phyloP scores from a whole-genome alignment of 2,797 vertebrate genomes.

The Enteromius fasciolatus region DNA sequence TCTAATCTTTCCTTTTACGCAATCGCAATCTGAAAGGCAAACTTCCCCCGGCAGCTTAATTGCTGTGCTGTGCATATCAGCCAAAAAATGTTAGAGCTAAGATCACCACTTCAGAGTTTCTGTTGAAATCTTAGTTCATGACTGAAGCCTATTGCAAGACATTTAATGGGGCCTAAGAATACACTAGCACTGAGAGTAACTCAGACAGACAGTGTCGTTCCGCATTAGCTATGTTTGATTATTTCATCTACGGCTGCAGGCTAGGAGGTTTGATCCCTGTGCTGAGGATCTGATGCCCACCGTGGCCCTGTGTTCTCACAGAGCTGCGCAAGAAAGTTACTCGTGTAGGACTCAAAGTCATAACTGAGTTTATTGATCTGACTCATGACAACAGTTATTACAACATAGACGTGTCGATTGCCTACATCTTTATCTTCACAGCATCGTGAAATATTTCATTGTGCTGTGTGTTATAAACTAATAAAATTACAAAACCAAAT shows the following conservation, averaged over 20 bases:
- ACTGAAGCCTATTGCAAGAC: background rate
- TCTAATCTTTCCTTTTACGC: conserved; percentile 39
- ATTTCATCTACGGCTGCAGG: conserved; percentile 21
- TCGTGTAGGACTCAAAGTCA: background rate
- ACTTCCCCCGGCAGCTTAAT: conserved; percentile 10
- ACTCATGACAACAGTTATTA: conserved; percentile 5
- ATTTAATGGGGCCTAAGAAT: background rate
- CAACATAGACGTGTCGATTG: background rate
- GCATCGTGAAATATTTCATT: background rate
- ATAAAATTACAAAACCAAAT: background rate
- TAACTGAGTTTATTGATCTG: background rate
- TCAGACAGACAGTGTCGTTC: conserved; percentile 23
- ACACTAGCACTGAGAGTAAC: conserved; percentile 10
- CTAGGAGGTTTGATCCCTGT: background rate
- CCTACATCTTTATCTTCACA: background rate
- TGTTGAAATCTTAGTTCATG: background rate
- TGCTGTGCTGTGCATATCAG: background rate
- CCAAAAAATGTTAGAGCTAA: background rate
- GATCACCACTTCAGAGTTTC: background rate
- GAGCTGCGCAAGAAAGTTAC: background rate
- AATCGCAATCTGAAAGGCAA: conserved; percentile 5
- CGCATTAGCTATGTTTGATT: conserved; percentile 20
- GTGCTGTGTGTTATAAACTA: background rate
- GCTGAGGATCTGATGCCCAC: background rate
- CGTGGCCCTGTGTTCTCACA: background rate